These are phyloP conservation scores for Erebia epiphron DNA, from an alignment of 2,888 invertebrate species.

Conservation along the genomic window DNA sequence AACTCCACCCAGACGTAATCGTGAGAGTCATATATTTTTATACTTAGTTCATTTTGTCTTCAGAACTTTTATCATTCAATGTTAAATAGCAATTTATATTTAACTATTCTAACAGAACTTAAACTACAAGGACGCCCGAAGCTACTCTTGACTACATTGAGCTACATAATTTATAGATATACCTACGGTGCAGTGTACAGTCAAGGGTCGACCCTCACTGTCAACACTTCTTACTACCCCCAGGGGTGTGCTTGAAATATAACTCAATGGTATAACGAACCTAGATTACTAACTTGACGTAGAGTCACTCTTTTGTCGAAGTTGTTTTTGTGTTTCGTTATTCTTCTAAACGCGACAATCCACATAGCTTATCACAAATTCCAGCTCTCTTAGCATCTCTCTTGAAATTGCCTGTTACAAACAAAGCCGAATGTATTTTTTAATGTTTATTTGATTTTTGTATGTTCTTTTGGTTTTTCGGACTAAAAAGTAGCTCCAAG, in stretches of 20 bases:
- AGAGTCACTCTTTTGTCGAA: neutral
- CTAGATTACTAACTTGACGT: constrained; percentile 37
- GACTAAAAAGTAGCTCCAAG: too few species aligned
- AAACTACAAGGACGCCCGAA: neutral
- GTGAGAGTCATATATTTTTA: too few species aligned
- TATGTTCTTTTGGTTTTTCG: too few species aligned
- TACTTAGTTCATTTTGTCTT: too few species aligned
- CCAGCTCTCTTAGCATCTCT: too few species aligned
- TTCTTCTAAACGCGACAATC: too few species aligned
- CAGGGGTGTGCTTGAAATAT: constrained; percentile 41
- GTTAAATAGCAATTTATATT: neutral
- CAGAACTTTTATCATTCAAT: too few species aligned
- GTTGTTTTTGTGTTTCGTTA: neutral
- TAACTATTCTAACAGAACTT: neutral
- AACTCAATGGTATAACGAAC: constrained; percentile 36
- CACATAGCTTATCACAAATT: too few species aligned
- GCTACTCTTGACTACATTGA: neutral
- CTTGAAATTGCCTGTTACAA: too few species aligned
- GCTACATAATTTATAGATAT: constrained; percentile 5
- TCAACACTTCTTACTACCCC: constrained; percentile 33
- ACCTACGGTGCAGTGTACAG: constrained; percentile 17
- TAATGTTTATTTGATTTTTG: too few species aligned
- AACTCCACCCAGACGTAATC: too few species aligned
- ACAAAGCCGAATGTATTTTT: too few species aligned
- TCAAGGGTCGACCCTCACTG: constrained; percentile 35